Base-by-base conservation (phyloP, 2,888 invertebrate species). In the Cataglyphis cursor region DNA sequence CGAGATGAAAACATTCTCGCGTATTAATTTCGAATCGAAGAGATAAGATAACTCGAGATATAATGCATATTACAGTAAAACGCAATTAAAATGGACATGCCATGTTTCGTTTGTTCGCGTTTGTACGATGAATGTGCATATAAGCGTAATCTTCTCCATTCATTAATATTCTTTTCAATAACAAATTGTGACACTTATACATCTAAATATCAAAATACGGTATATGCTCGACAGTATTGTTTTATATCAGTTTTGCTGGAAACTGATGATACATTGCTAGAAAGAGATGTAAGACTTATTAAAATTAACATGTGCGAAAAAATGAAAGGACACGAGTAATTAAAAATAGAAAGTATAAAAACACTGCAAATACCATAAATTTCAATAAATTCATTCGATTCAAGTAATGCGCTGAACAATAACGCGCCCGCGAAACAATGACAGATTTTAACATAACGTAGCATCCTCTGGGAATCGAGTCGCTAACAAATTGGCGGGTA, bases 401-500 rank as follows among this genome's bases (percentile, higher is more conserved):
- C 59, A 31, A 48, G 12, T 41, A 35, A 72, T 35, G 41, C 28
- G 70, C 35, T 41, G 24, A 24, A 41, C 62, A 41, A 51, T 74
- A 59, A 64, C 15, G 75, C 51, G 62, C 38, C n/a, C 57, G 66
- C 18, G 28, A 44, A 59, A 72, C 83, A 68, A 72, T 54, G 74
- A 80, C 72, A 80, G 73, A 51, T 72, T 78, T 74, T 73, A 81
- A 83, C 28, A 28, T 41, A 81, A 66, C 54, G 80, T 54, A 66
- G 68, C 62, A 65, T 66, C 80, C 81, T 75, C 65, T 38, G 86
- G 65, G 85, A 85, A 83, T 82, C 72, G 73, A 82, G 76, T 78
- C 82, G 84, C 87, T 82, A 85, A 89, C 84, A 88, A 91, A 91
- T 90, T 89, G 88, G 86, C 76, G 64, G 59, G 78, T 66, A 87